These are phyloP conservation scores for Lepidothrix coronata DNA, from an alignment of 2,113 vertebrate genomes.

Conservation along the genomic window DNA sequence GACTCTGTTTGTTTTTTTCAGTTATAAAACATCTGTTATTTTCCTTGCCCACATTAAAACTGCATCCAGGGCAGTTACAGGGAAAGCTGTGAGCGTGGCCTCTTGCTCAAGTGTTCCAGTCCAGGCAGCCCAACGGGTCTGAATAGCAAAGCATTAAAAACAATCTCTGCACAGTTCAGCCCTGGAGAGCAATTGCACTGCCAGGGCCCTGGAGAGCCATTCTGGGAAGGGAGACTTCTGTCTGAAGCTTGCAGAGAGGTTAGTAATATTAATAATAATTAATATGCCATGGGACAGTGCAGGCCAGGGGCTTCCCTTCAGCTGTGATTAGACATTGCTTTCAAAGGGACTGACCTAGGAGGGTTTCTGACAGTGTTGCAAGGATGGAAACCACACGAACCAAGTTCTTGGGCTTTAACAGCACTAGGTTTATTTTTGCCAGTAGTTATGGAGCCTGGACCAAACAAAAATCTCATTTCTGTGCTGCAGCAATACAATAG, in stretches of 20 bases:
- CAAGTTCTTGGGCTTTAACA: background rate
- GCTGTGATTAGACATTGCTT: background rate
- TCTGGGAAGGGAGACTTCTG: background rate
- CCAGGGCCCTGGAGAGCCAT: background rate
- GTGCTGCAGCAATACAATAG: background rate
- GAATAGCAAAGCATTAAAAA: background rate
- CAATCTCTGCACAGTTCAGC: background rate
- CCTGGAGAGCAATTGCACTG: background rate
- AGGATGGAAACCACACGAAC: background rate
- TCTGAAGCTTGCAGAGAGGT: background rate
- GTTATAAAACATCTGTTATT: background rate
- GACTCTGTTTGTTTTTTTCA: background rate
- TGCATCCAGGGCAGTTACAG: background rate
- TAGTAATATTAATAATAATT: background rate
- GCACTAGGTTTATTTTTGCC: background rate
- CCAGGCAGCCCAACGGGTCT: background rate
- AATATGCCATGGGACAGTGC: background rate
- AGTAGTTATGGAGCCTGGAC: background rate
- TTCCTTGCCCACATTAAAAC: background rate
- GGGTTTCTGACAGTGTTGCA: background rate
- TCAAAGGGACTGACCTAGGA: background rate
- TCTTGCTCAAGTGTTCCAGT: background rate
- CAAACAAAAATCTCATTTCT: background rate
- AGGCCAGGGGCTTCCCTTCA: background rate
- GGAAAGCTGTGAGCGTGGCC: background rate